Conservation (phyloP, 2,797 vertebrate species). For the Gadopsis marmoratus region DNA sequence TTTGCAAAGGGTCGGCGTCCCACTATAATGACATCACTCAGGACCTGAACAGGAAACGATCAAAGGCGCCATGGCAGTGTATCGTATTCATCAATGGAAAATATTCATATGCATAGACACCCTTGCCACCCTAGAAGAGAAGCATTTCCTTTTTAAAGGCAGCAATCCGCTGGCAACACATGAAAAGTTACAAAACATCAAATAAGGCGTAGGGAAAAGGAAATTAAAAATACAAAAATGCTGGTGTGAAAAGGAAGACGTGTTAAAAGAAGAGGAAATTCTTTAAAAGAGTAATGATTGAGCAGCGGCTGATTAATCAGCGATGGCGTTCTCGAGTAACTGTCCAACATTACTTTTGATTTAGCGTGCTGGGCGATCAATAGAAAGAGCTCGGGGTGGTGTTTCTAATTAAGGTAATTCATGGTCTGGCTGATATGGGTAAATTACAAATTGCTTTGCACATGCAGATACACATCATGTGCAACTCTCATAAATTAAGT, state of each 20-base stretch:
- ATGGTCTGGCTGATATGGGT: conserved; percentile 75
- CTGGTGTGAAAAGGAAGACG: conserved; percentile 64
- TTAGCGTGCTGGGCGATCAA: conserved; percentile 78
- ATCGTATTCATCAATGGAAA: conserved; percentile 88
- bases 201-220: conserved; percentile 74
- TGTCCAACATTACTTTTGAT: conserved; percentile 80
- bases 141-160: conserved; percentile 73
- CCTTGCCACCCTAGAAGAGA: conserved; percentile 75
- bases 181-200: conserved; percentile 87
- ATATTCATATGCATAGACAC: conserved; percentile 85
- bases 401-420: conserved; percentile 89
- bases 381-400: conserved; percentile 80
- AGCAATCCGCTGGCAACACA: conserved; percentile 83
- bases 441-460: conserved; percentile 76
- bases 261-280: conserved; percentile 71
- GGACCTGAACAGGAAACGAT: conserved; percentile 78
- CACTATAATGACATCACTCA: conserved; percentile 85
- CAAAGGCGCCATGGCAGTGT: conserved; percentile 77
- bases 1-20: conserved; percentile 78
- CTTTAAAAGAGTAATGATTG: conserved; percentile 73
- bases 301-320: conserved; percentile 73
- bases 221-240: conserved; percentile 86
- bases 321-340: conserved; percentile 71
- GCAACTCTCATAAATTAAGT: conserved; percentile 37
- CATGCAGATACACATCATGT: conserved; percentile 58